Evolutionary conservation across 2,888 invertebrate species (phyloP).

Genomic region (Pardosa pseudoannulata): DNA sequence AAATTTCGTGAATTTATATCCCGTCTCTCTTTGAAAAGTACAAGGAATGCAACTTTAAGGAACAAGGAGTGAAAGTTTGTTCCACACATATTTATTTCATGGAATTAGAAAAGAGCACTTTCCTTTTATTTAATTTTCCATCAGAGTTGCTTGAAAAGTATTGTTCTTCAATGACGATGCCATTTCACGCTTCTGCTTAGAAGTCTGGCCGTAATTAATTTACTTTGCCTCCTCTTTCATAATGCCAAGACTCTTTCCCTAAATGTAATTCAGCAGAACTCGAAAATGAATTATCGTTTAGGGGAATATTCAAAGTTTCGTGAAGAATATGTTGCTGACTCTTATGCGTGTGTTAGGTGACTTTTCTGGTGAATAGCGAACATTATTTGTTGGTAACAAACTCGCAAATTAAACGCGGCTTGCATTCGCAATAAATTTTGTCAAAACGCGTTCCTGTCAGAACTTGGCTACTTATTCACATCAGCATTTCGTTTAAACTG

Average conservation of each 20-base stretch:
- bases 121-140: neutral
- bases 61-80: no score
- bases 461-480: neutral
- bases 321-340: neutral
- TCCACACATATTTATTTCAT: no score
- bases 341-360: neutral
- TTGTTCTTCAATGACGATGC: neutral
- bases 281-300: constrained; percentile 6
- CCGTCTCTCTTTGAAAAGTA: no score
- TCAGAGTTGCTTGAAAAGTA: neutral
- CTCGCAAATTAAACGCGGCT: neutral
- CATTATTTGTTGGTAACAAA: neutral
- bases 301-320: neutral
- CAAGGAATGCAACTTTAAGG: no score
- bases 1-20: no score
- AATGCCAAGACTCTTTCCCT: neutral
- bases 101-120: no score
- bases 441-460: neutral
- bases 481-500: neutral
- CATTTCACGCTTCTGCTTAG: neutral
- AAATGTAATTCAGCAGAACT: constrained; percentile 7
- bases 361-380: neutral
- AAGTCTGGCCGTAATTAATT: neutral
- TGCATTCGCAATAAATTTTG: neutral
- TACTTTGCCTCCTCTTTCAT: constrained; percentile 12